Percentiles rank a stretch among this genome's conserved stretches.
Conservation (phyloP, 2,113 vertebrate species). For the Cygnus buccinator region DNA sequence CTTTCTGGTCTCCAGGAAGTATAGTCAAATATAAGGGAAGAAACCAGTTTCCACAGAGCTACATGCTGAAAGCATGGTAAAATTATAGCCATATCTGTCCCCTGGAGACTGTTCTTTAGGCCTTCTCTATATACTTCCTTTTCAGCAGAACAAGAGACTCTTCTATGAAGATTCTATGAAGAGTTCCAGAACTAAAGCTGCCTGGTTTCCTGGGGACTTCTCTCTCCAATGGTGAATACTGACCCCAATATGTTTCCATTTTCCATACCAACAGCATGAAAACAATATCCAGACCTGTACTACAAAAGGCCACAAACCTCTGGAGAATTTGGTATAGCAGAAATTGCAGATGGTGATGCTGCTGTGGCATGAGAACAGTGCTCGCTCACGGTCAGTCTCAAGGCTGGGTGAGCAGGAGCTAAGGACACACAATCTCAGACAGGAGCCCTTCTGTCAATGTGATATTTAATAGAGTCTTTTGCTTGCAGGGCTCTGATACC, state of each 20-base stretch:
- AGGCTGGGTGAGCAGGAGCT: neutral
- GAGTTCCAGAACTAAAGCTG: neutral
- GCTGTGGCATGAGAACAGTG: neutral
- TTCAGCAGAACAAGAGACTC: neutral
- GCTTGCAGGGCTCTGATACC: neutral
- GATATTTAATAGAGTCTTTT: neutral
- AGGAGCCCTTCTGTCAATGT: neutral
- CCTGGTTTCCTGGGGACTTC: neutral
- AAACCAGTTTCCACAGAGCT: neutral
- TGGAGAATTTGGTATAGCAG: neutral
- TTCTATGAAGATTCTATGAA: neutral
- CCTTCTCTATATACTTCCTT: neutral
- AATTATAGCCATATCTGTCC: neutral
- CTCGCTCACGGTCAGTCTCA: neutral
- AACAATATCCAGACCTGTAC: fast-evolving
- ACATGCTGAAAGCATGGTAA: neutral
- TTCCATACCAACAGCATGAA: neutral
- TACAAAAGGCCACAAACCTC: fast-evolving
- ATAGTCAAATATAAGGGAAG: neutral
- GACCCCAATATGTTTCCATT: neutral
- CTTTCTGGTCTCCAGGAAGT: neutral
- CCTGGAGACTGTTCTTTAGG: neutral
- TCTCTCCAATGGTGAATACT: neutral
- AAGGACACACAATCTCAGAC: neutral
- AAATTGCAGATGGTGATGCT: neutral